A percentile compares a stretch with the other conserved stretches of the same genome.
Evolutionary conservation across 2,888 invertebrate genomes (phyloP).

Genomic region (Rhimphoctona megacephalus): DNA sequence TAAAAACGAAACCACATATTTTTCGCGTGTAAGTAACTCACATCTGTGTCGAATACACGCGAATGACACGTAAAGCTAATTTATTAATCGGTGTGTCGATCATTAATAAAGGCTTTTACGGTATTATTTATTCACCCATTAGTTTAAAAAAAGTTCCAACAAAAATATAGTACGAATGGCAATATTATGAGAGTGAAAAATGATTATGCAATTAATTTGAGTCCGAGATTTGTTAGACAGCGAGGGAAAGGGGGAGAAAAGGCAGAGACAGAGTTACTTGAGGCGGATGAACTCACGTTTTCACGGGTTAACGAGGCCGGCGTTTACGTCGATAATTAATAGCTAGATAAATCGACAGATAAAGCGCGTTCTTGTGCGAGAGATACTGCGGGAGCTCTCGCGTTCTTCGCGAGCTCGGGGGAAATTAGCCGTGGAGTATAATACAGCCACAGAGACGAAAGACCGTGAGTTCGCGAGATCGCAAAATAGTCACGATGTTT

Average conservation of each 20-base stretch:
- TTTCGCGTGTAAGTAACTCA: not conserved
- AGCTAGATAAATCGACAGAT: conserved; percentile 80
- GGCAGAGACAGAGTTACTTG: conserved; percentile 48
- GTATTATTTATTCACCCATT: conserved; percentile 35
- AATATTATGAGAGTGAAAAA: conserved; percentile 66
- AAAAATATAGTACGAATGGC: conserved; percentile 51
- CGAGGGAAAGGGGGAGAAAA: conserved; percentile 19
- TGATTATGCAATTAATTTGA: conserved; percentile 68
- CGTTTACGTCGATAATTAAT: conserved; percentile 80
- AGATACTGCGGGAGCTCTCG: conserved; percentile 61
- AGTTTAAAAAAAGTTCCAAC: not conserved
- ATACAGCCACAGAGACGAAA: conserved; percentile 23
- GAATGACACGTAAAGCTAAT: conserved; percentile 32
- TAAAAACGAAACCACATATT: not conserved
- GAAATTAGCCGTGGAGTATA: conserved; percentile 60
- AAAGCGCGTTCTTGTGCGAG: conserved; percentile 74
- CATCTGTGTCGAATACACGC: not conserved
- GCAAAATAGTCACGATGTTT: conserved; percentile 67
- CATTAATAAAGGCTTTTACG: conserved; percentile 29
- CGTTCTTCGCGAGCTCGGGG: conserved; percentile 40
- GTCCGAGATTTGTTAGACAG: conserved; percentile 57
- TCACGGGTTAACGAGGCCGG: conserved; percentile 78
- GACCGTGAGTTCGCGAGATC: conserved; percentile 33
- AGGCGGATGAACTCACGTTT: conserved; percentile 73
- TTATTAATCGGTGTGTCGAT: conserved; percentile 55